Evolutionary conservation across 2,113 vertebrate species (phyloP), one percentile per base, ranked within the genome.

Genomic region (Sula dactylatra): DNA sequence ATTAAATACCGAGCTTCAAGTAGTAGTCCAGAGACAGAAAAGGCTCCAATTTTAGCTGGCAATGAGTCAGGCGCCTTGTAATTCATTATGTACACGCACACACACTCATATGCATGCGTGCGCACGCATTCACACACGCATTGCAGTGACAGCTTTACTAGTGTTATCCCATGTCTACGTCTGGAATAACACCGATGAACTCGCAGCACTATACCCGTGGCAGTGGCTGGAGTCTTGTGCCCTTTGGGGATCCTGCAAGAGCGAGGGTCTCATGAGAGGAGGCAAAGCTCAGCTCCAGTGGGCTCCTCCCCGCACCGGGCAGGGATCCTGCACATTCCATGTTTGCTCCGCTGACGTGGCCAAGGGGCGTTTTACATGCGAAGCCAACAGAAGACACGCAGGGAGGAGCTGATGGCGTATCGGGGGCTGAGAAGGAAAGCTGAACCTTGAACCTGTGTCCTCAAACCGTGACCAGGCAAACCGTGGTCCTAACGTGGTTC

Each of bases 11-110:
- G 1, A 87, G 78, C 78, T 77, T 32, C 70, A 59, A 40, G 49
- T 76, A 45, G 86, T 72, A 90, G 92, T 77, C 73, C 82, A 84
- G 89, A 90, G 73, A 87, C 69, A 90, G 82, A 74, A 62, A 94
- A 77, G 88, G 21, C 88, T 80, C 86, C 78, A 86, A 19, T 71
- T 77, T 47, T n/a, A 54, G 73, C 78, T 89, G 86, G 94, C 86
- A 84, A n/a, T 2, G 73, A 84, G n/a, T 84, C 94, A 95, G 80
- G 78, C 73, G 62, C 72, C 73, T 76, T 77, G 58, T 59, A 49
- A 71, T 62, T 77, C 69, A 44, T 76, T 74, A 42, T 56, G 20
- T 13, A 22, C 82, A 71, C 3, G 40, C 89, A 64, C 81, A 76
- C 72, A 45, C 61, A 6, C 32, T 18, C 66, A 16, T 12, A 50